Base-by-base conservation (phyloP, 1,140 invertebrate genomes). In the Phortica variegata region DNA sequence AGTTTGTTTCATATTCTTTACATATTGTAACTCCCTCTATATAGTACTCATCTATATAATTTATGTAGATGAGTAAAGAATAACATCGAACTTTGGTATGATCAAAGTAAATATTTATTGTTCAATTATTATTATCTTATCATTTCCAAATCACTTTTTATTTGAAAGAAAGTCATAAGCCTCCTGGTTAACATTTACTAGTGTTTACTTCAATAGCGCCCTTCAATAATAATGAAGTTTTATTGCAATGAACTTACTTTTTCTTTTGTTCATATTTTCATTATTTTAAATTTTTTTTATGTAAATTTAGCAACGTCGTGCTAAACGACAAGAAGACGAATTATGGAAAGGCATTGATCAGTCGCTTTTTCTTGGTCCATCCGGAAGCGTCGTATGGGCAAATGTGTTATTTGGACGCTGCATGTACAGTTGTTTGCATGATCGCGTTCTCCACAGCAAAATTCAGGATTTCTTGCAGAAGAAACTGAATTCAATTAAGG, bases 401-500 rank as follows among this genome's bases (percentile, higher is more conserved):
- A 93, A 93, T 78, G 84, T 87, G 13, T 60, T 93, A 10, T 45
- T 90, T 33, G 87, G 86, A 13, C 78, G 93, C 43, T 77, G 91
- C 19, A 78, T 91, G 13, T 93, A 86, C 61, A 92, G 95, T 66
- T 84, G 87, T 57, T 78, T 93, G 58, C 78, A 82, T 21, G 83
- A 84, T 43, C 80, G 82, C 20, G 83, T 83, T 72, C 76, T 80
- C 20, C 82, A 82, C 26, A 80, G 82, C 32, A 76, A 82, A 58
- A 79, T 88, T 29, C 82, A 84, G 55, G 85, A 89, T 16, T 87
- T 88, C 60, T 85, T 95, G 61, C 90, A 95, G 75, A 85, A 84
- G 57, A 96, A 96, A 79, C 77, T 96, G 1, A 85, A 84, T 53
- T 88, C 89, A 47, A 90, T 95, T 58, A 90, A 88, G 77, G 84